Percentiles rank a stretch among this genome's conserved stretches.
Evolutionary conservation across 2,113 vertebrate species (phyloP).

Genomic region (Elgaria multicarinata): DNA sequence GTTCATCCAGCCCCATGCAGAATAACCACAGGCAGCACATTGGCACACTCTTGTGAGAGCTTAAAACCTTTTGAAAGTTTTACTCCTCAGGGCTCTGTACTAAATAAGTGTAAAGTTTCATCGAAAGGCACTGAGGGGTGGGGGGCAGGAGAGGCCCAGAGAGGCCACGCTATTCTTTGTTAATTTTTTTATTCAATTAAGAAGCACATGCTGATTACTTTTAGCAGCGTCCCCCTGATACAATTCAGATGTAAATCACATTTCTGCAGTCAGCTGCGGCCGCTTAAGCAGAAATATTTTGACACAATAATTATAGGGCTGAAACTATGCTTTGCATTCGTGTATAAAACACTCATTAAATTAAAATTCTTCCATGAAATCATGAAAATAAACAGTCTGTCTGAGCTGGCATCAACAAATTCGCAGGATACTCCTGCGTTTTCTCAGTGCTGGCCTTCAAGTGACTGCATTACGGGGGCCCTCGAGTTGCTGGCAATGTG

Average conservation of each 20-base stretch:
- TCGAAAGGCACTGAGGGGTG: slow-evolving; percentile 48
- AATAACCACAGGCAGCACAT: slow-evolving; percentile 60
- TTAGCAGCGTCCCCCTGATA: slow-evolving; percentile 74
- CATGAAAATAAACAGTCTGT: slow-evolving; percentile 98
- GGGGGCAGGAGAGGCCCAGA: slow-evolving; percentile 12
- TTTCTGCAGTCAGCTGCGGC: slow-evolving; percentile 82
- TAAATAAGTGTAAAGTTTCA: slow-evolving; percentile 42
- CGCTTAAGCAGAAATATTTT: slow-evolving; percentile 90
- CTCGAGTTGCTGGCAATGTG: slow-evolving; percentile 84
- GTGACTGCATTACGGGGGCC: slow-evolving; percentile 71
- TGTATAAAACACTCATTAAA: slow-evolving; percentile 93
- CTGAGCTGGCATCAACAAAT: slow-evolving; percentile 91
- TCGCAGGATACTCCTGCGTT: slow-evolving; percentile 89
- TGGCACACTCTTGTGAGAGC: slow-evolving; percentile 33
- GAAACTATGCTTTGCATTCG: slow-evolving; percentile 90
- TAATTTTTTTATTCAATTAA: slow-evolving; percentile 74
- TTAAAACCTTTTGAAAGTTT: slow-evolving; percentile 55
- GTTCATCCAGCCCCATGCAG: slow-evolving; percentile 62
- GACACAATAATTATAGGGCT: slow-evolving; percentile 93
- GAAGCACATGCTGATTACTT: slow-evolving; percentile 69
- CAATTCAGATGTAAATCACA: slow-evolving; percentile 83
- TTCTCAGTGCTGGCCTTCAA: slow-evolving; percentile 83
- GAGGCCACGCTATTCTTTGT: slow-evolving; percentile 56
- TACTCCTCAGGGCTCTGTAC: slow-evolving; percentile 51
- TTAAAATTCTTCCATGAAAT: slow-evolving; percentile 97